Evolutionary conservation across 2,797 vertebrate genomes (phyloP).

Genomic region (Sebastolobus alascanus): DNA sequence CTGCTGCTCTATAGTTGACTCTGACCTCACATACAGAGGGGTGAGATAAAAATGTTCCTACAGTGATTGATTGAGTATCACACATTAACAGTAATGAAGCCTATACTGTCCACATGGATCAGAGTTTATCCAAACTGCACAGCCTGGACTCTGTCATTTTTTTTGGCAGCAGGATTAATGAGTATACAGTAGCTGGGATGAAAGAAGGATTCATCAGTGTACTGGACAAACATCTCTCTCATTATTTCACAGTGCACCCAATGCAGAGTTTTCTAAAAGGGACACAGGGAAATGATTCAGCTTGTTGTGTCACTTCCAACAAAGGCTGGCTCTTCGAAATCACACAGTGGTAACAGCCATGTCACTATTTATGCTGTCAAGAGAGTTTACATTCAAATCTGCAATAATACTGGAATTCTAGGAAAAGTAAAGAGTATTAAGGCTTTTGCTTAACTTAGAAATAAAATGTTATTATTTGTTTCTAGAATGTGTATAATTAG

Average conservation of each 20-base stretch:
- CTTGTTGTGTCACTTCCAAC: not conserved
- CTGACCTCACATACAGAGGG: constrained; percentile 5
- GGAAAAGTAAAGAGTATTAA: not conserved
- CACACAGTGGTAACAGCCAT: constrained; percentile 6
- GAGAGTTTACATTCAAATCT: not conserved
- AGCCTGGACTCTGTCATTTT: not conserved
- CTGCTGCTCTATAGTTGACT: constrained; percentile 3
- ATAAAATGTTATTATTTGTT: not conserved
- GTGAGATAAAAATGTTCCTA: not conserved
- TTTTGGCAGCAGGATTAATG: constrained; percentile 30
- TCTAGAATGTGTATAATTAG: not conserved
- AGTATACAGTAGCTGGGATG: constrained; percentile 24
- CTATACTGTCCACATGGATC: not conserved
- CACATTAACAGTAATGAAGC: not conserved
- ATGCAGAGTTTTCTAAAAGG: not conserved
- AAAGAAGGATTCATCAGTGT: constrained; percentile 28
- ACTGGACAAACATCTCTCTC: constrained; percentile 26
- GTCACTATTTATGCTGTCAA: constrained; percentile 5
- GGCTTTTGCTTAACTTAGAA: not conserved
- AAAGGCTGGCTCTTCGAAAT: constrained; percentile 6
- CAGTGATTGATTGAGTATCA: not conserved
- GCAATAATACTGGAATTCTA: not conserved
- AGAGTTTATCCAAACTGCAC: constrained; percentile 13
- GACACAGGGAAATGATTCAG: not conserved
- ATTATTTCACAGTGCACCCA: constrained; percentile 27